Evolutionary conservation across 2,797 vertebrate species (phyloP), one percentile per base, ranked within the genome.

Genomic region (Eupleurogrammus muticus): DNA sequence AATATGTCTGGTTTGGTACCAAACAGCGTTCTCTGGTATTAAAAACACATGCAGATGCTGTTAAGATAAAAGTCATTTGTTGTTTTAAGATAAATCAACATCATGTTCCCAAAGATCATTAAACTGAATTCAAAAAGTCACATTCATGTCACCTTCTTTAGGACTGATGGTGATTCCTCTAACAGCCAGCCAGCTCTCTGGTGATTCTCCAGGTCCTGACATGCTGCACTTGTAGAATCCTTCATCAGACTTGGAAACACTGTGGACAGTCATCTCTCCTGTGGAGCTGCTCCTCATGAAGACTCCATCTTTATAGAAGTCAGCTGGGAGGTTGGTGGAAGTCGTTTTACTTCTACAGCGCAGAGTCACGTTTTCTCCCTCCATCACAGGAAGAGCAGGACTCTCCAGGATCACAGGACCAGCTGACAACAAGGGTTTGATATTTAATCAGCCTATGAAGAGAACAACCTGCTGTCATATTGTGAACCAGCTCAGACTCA

Each of bases 321-420:
- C 11, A 59, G 70, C 32, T 11, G n/a, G 4, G 49, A 47, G 14
- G 23, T 11, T 19, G 8, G 58, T 19, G 19, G 47, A 17, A 12
- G 35, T 32, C 0, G 1, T 69, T 32, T 62, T 59, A 36, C 32
- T 42, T n/a, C 55, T 57, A 9, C 79, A 79, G 36, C 12, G 4
- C 28, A 79, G 50, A 34, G 21, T 61, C 21, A 70, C 61, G 8
- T 3, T 0, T 0, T 51, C 21, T 44, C 73, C 75, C 52, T 51
- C 59, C 47, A 0, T 53, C 50, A 70, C 68, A 50, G 82, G 75
- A 2, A 5, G 49, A 21, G 2, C 71, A 1, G 82, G 75, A 76
- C 48, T 70, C 66, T 74, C 72, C 75, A 81, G 72, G 61, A 79
- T 48, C 69, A 81, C 75, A 0, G 53, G 0, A 0, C 52, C 66